Evolutionary conservation across 2,888 invertebrate genomes (phyloP), one percentile per base, ranked within the genome.

Genomic region (Malthinus seriepunctatus): DNA sequence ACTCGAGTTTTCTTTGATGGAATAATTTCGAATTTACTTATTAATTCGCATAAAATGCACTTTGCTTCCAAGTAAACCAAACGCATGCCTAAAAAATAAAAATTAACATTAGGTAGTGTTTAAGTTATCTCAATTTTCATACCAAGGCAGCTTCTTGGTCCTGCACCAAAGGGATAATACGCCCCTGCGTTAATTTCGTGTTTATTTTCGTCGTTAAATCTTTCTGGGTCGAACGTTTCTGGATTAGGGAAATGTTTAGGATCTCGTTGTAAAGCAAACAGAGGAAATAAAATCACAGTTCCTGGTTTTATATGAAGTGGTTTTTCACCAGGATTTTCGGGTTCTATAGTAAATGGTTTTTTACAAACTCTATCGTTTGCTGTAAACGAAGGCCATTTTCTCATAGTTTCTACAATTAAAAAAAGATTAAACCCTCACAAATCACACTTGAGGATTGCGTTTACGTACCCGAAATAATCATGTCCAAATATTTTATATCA

Each of bases 61-160:
- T 39, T 39, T 5, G n/a, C 5, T 39, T 39, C 14, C 8, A 39
- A 15, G 12, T 11, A 39, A 8, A n/a, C 39, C 12, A 39, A 39
- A 14, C 39, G 14, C 1, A 11, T 9, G 9, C 39, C 39, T 39
- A 39, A 39, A 39, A 39, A 5, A 23, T 23, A 3, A 5, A 23
- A 23, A 23, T 23, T 23, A 23, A 23, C 23, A 23, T 23, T 23
- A 23, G 3, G 5, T 5, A 23, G 2, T 23, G 5, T n/a, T n/a
- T 23, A 23, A 2, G 5, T 5, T 23, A 5, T 23, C 1, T 6
- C 1, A 1, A 14, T 34, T 11, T 12, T 6, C n/a, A n/a, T n/a
- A 80, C 86, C 88, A 50, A 88, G 83, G 64, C 88, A 88, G 67
- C 81, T 85, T 53, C 87, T 80, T 1, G 83, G 86, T 3, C 88